A percentile compares a stretch with the other conserved stretches of the same genome.
These are phyloP conservation scores for Aphrocallistes beatrix DNA, from an alignment of 37 sponge, comb jelly and placozoan species.

Conservation along the genomic window DNA sequence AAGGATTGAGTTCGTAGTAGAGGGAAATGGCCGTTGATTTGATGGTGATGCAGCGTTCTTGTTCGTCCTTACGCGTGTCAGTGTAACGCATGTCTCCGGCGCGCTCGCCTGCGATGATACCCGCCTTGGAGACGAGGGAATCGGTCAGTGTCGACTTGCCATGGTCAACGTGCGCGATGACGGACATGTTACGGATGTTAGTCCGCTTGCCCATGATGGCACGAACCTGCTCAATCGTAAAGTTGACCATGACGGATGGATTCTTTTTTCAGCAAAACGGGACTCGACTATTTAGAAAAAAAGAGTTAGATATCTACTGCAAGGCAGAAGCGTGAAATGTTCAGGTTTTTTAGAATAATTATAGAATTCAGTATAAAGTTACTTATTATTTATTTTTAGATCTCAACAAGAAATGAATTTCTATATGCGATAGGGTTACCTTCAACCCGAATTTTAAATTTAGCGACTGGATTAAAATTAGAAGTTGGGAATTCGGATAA, in stretches of 20 bases:
- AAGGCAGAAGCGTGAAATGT: too few species aligned
- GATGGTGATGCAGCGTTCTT: slow-evolving; percentile 99
- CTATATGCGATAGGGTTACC: slow-evolving; percentile 3
- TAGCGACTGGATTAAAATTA: slow-evolving; percentile 15
- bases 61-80: slow-evolving; percentile 97
- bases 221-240: slow-evolving; percentile 95
- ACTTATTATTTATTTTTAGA: too few species aligned
- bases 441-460: neutral
- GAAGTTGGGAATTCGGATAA: neutral
- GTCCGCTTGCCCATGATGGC: slow-evolving; percentile 94
- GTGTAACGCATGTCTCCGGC: slow-evolving; percentile 93
- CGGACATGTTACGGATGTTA: slow-evolving; percentile 99
- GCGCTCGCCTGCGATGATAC: slow-evolving; percentile 85
- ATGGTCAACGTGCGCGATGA: slow-evolving; percentile 98
- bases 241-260: slow-evolving; percentile 55
- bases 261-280: neutral
- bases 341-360: too few species aligned
- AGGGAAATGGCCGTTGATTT: slow-evolving; percentile 94
- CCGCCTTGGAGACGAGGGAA: slow-evolving; percentile 94
- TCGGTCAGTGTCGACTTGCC: slow-evolving; percentile 98
- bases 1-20: slow-evolving; percentile 83
- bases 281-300: too few species aligned
- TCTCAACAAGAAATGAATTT: too few species aligned
- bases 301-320: too few species aligned
- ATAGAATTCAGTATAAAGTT: too few species aligned